Evolutionary conservation across 2,888 invertebrate genomes (phyloP).

Genomic region (Steinernema scapterisci): DNA sequence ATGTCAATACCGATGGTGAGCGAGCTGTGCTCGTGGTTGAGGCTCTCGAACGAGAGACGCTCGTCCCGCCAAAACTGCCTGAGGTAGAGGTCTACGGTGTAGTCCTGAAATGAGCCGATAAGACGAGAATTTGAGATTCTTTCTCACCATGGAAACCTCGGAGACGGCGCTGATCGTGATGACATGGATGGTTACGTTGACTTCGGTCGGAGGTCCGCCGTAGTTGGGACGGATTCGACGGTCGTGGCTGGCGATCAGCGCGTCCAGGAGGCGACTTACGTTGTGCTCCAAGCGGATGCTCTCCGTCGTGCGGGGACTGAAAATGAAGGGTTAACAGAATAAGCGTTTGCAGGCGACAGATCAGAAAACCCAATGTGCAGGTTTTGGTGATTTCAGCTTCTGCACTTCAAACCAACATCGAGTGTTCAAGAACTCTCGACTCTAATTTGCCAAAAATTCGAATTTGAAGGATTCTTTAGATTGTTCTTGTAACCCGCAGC

Average conservation of each 20-base stretch:
- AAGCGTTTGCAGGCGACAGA: not conserved
- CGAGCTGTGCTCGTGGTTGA: slow-evolving; percentile 40
- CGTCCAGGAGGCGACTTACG: slow-evolving; percentile 57
- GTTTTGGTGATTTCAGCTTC: too few species aligned
- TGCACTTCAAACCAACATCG: too few species aligned
- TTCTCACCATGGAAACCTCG: slow-evolving; percentile 66
- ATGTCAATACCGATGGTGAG: slow-evolving; percentile 64
- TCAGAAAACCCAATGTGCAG: not conserved
- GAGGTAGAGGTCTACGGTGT: slow-evolving; percentile 66
- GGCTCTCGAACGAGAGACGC: slow-evolving; percentile 54
- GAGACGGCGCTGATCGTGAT: slow-evolving; percentile 67
- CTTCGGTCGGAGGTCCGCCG: slow-evolving; percentile 65
- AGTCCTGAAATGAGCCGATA: slow-evolving; percentile 55
- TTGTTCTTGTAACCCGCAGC: too few species aligned
- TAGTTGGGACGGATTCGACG: slow-evolving; percentile 66
- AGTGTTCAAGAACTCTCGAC: too few species aligned
- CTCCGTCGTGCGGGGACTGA: not conserved
- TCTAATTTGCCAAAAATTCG: too few species aligned
- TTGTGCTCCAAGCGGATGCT: slow-evolving; percentile 44
- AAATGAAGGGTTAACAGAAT: too few species aligned
- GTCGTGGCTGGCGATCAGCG: slow-evolving; percentile 64
- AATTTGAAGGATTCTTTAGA: too few species aligned
- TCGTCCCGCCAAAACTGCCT: slow-evolving; percentile 67
- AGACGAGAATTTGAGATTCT: not conserved
- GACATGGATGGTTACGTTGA: slow-evolving; percentile 65